A percentile compares a stretch with the other conserved stretches of the same genome.
phyloP scores from a whole-genome alignment of 2,888 invertebrate genomes.

The Pediacus dermestoides region DNA sequence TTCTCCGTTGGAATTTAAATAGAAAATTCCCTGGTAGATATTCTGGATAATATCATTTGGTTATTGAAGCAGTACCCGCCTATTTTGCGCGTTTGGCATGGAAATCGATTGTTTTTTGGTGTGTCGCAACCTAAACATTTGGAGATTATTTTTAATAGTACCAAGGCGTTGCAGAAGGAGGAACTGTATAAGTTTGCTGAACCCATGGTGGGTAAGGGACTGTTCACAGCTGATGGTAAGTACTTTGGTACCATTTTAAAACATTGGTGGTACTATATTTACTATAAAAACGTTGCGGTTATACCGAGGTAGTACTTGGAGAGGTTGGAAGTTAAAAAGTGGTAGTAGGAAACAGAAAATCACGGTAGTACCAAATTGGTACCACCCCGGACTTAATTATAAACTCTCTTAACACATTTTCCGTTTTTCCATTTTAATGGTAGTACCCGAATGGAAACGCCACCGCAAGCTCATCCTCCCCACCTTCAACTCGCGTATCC shows the following conservation, averaged over 20 bases:
- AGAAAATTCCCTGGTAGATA: conserved; percentile 23
- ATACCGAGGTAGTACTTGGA: neutral
- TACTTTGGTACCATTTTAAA: conserved; percentile 2
- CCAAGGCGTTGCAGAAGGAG: conserved; percentile 32
- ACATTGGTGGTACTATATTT: neutral
- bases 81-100: conserved; percentile 34
- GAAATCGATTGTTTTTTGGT: conserved; percentile 30
- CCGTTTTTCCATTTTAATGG: too few species aligned
- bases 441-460: conserved; percentile 58
- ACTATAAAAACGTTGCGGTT: too few species aligned
- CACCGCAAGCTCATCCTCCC: conserved; percentile 60
- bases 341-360: too few species aligned
- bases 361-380: too few species aligned
- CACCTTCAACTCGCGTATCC: conserved; percentile 61
- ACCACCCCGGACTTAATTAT: too few species aligned
- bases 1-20: conserved; percentile 12
- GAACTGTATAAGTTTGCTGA: conserved; percentile 28
- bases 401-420: too few species aligned
- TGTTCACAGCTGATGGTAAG: conserved; percentile 31
- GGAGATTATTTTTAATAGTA: conserved; percentile 33
- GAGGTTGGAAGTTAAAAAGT: neutral
- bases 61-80: conserved; percentile 28
- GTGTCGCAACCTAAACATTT: conserved; percentile 33
- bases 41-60: conserved; percentile 20
- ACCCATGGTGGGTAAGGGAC: conserved; percentile 29